Evolutionary conservation across 2,113 vertebrate genomes (phyloP).

Genomic region (Marcusenius ussheri): DNA sequence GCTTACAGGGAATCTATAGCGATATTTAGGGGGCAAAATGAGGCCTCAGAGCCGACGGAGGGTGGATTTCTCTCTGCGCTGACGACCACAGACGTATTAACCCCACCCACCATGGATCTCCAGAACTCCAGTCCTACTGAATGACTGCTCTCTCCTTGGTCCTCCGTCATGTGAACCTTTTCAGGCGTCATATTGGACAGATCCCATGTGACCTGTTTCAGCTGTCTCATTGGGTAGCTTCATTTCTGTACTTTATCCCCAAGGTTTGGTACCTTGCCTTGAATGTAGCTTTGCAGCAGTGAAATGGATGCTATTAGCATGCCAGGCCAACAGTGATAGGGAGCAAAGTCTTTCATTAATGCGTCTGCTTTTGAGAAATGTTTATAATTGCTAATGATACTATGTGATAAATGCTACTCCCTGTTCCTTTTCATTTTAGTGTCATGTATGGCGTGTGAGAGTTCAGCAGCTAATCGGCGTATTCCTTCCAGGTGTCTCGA

Average conservation of each 20-base stretch:
- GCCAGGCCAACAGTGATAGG: not conserved
- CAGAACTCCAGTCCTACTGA: not conserved
- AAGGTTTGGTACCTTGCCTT: not conserved
- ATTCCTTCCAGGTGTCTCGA: not conserved
- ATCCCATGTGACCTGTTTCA: not conserved
- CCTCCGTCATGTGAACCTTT: not conserved
- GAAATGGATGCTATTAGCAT: not conserved
- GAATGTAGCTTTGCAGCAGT: not conserved
- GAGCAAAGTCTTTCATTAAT: not conserved
- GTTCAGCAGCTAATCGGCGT: not conserved
- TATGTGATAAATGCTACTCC: not conserved
- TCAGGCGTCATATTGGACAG: not conserved
- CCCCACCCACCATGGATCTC: not conserved
- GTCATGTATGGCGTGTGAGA: not conserved
- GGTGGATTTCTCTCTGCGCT: not conserved
- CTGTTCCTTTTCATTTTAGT: not conserved
- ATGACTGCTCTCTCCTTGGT: not conserved
- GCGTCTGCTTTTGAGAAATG: not conserved
- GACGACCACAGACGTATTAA: not conserved
- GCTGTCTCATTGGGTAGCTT: not conserved
- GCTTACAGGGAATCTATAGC: too few species aligned
- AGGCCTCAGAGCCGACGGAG: not conserved
- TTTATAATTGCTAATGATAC: not conserved
- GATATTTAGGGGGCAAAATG: not conserved
- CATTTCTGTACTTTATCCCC: not conserved